Percentiles rank a stretch among this genome's conserved stretches.
Conservation (phyloP, 2,113 vertebrate species). For the Arenaria interpres region DNA sequence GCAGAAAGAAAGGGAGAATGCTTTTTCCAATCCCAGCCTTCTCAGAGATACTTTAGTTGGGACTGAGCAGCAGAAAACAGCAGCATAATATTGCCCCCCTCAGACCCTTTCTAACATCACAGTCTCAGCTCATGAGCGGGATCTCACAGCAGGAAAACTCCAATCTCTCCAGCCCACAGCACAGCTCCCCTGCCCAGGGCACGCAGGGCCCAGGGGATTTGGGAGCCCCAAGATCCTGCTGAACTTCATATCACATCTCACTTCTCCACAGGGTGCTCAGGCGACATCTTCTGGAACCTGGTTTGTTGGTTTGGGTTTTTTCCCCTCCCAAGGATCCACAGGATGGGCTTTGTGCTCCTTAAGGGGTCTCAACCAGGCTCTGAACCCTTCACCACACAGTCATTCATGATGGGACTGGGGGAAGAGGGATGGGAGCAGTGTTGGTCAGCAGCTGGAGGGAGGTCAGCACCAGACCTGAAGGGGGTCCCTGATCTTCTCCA, state of each 20-base stretch:
- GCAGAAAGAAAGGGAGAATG: neutral
- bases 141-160: neutral
- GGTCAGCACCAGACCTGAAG: neutral
- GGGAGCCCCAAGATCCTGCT: too few relatives aligned
- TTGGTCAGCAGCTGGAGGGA: neutral
- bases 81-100: conserved; percentile 25
- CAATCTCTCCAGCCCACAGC: neutral
- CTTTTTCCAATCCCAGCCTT: neutral
- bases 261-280: neutral
- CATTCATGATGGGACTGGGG: fast-evolving
- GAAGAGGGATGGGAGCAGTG: neutral
- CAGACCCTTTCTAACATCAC: neutral
- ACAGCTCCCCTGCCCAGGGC: neutral
- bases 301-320: neutral
- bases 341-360: neutral
- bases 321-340: neutral
- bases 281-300: neutral
- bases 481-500: neutral
- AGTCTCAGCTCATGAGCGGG: neutral
- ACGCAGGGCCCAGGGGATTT: neutral
- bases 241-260: neutral
- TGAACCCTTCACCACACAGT: neutral
- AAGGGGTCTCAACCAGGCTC: neutral
- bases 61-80: neutral
- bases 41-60: fast-evolving